phyloP scores from a whole-genome alignment of 2,797 vertebrate genomes.

The Melanotaenia trifasciata region DNA sequence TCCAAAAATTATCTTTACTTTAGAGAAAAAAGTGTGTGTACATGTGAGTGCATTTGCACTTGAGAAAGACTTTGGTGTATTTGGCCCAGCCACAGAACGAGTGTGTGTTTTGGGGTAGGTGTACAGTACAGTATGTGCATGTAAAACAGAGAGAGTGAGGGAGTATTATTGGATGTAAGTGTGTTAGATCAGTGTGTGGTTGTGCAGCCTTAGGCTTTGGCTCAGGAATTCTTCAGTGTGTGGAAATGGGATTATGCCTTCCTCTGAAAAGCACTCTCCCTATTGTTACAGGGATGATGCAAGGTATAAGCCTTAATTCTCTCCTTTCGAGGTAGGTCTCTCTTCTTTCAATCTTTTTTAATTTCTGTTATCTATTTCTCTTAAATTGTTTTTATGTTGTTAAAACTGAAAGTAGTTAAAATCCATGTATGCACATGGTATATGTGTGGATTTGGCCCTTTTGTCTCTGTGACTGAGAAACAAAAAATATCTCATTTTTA shows the following conservation, averaged over 20 bases:
- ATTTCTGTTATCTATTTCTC: constrained; percentile 46
- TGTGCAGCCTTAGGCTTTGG: constrained; percentile 81
- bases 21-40: constrained; percentile 47
- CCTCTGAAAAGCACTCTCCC: constrained; percentile 78
- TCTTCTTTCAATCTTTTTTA: constrained; percentile 63
- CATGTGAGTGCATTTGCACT: constrained; percentile 55
- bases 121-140: constrained; percentile 45
- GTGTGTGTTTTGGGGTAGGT: constrained; percentile 41
- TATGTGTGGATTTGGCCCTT: background rate
- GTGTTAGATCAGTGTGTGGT: constrained; percentile 76
- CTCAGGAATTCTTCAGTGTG: constrained; percentile 80
- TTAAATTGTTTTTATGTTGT: constrained; percentile 46
- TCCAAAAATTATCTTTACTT: constrained; percentile 63
- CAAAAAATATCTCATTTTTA: no score
- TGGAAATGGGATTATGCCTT: constrained; percentile 84
- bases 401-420: constrained; percentile 30
- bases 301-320: constrained; percentile 80
- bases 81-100: constrained; percentile 60
- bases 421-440: background rate
- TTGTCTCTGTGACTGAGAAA: background rate
- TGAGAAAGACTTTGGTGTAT: constrained; percentile 67
- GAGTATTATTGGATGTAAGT: constrained; percentile 74
- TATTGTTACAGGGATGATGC: constrained; percentile 82
- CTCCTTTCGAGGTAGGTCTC: constrained; percentile 69
- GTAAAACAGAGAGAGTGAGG: constrained; percentile 56